Conservation (phyloP, 2,113 vertebrate genomes). For the Heterotis niloticus region DNA sequence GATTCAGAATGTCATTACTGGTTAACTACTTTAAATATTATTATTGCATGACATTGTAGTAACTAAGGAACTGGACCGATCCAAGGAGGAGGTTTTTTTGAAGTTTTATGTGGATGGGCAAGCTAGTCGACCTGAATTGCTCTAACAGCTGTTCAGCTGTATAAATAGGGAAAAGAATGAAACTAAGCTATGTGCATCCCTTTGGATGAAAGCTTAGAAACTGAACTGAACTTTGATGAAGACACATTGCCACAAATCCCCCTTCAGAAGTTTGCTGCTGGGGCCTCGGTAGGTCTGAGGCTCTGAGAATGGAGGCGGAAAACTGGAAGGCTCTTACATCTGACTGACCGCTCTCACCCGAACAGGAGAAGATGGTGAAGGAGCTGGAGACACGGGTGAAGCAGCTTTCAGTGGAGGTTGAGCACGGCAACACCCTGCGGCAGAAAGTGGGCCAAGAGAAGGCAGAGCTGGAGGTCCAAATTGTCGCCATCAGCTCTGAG, state of each 20-base stretch:
- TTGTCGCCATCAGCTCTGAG: conserved; percentile 64
- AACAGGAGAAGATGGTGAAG: conserved; percentile 74
- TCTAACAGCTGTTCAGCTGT: no score
- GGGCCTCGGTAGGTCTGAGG: background rate
- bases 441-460: conserved; percentile 84
- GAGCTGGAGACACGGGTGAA: conserved; percentile 81
- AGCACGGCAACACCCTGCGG: conserved; percentile 71
- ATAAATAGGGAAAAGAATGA: no score
- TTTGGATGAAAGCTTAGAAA: no score
- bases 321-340: background rate
- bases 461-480: conserved; percentile 70
- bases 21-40: no score
- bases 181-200: no score
- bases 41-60: no score
- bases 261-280: no score
- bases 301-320: background rate
- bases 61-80: no score
- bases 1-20: no score
- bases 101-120: no score
- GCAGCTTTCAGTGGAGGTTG: conserved; percentile 79
- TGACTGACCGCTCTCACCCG: conserved; percentile 27
- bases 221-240: background rate
- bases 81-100: no score
- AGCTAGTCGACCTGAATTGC: no score
- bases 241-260: background rate